Evolutionary conservation across 2,797 vertebrate genomes (phyloP), one percentile per base, ranked within the genome.

Genomic region (Decapterus maruadsi): DNA sequence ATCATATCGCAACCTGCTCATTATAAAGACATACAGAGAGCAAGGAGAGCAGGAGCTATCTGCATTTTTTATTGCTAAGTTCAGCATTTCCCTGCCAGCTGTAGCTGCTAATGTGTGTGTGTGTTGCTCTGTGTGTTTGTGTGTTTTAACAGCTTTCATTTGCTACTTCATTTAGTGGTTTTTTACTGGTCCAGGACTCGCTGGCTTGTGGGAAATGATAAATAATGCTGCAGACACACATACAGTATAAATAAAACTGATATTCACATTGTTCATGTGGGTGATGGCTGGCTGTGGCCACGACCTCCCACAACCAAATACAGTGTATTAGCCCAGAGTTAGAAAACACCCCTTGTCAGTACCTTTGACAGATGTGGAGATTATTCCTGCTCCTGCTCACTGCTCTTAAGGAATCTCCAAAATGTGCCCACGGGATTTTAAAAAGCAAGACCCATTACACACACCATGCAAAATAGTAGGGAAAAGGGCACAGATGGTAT

Each of bases 31-130:
- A 77, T 42, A 69, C 70, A 72, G 63, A 78, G 81, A 65, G 68
- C 61, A 82, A 63, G 66, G 51, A 72, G 73, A 67, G 64, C 59
- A n/a, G 60, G 78, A 77, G 79, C 74, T 77, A 91, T 94, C 90
- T 93, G 90, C 87, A 93, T 91, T 72, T 87, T 91, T 90, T 92
- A 90, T 88, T 91, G 90, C 92, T 83, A 73, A 59, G 71, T 90
- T 93, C 90, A 94, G 92, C 93, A 92, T 58, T 89, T 89, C 77
- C 81, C 78, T 60, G 50, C 78, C 77, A 83, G 80, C 78, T 82
- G 76, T 75, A 62, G 42, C 62, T 77, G 38, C 38, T 38, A 38
- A 17, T 53, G 45, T 48, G 64, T 56, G 40, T 54, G 22, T 26
- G 26, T 26, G 26, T 26, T 1, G 1, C 3, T 26, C 26, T 57